Evolutionary conservation across 2,797 vertebrate species (phyloP).

Genomic region (Micromesistius poutassou): DNA sequence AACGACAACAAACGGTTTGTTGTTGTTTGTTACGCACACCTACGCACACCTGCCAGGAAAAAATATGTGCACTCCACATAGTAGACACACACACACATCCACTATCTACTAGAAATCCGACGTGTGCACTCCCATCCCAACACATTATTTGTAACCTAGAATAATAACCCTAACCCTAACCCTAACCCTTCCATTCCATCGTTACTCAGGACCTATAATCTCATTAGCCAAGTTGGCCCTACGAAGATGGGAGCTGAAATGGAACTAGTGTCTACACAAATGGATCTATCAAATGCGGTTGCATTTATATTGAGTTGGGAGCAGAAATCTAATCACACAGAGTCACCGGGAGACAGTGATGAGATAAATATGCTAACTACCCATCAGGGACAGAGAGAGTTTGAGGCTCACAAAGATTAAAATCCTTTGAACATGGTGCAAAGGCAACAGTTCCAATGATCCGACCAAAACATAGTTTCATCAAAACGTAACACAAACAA

Average conservation of each 20-base stretch:
- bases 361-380: not conserved
- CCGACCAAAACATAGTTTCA: not conserved
- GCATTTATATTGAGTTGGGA: constrained; percentile 4
- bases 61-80: not conserved
- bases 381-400: not conserved
- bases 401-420: not conserved
- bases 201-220: not conserved
- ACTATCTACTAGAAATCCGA: not conserved
- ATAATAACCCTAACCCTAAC: no score
- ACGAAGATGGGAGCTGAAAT: not conserved
- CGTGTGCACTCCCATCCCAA: not conserved
- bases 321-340: not conserved
- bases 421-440: not conserved
- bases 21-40: no score
- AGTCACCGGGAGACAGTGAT: not conserved
- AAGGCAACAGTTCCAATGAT: not conserved
- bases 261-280: not conserved
- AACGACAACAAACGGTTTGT: not conserved
- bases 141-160: not conserved
- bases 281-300: not conserved
- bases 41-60: not conserved
- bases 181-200: not conserved
- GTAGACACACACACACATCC: not conserved
- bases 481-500: not conserved
- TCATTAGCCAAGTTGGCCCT: not conserved